Conservation (phyloP, 2,113 vertebrate species). For the Corvus moneduloides region DNA sequence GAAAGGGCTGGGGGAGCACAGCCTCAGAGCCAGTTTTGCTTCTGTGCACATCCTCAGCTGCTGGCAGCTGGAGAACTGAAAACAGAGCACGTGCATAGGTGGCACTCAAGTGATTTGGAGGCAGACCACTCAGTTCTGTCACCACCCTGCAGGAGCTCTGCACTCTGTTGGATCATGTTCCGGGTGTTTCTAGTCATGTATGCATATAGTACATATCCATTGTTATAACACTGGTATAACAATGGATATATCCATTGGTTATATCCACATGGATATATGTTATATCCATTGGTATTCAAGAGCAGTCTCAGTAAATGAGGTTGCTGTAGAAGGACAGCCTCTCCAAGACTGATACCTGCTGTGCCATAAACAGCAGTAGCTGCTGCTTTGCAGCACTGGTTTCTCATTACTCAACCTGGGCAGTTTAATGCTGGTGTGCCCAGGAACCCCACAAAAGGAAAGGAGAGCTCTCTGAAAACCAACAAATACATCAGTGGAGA, state of each 20-base stretch:
- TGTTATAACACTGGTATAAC: too few species aligned
- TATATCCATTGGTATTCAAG: not conserved
- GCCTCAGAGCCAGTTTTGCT: not conserved
- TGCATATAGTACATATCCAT: rapidly evolving
- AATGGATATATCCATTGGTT: too few species aligned
- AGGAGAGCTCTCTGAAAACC: not conserved
- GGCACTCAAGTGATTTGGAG: rapidly evolving
- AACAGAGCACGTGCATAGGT: not conserved
- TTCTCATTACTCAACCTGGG: rapidly evolving
- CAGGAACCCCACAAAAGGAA: not conserved
- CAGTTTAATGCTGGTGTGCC: rapidly evolving
- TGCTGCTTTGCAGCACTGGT: not conserved
- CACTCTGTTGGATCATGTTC: too few species aligned
- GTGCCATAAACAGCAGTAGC: not conserved
- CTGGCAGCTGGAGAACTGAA: not conserved
- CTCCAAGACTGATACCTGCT: not conserved
- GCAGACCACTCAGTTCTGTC: not conserved
- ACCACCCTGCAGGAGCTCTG: rapidly evolving
- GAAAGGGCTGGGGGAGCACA: not conserved
- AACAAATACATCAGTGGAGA: rapidly evolving
- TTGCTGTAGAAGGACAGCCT: not conserved
- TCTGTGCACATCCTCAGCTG: not conserved
- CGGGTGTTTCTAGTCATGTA: not conserved
- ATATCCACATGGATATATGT: too few species aligned
- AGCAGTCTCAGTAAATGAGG: not conserved